Base-by-base conservation (phyloP, 2,113 vertebrate species). In the Chiloscyllium plagiosum region DNA sequence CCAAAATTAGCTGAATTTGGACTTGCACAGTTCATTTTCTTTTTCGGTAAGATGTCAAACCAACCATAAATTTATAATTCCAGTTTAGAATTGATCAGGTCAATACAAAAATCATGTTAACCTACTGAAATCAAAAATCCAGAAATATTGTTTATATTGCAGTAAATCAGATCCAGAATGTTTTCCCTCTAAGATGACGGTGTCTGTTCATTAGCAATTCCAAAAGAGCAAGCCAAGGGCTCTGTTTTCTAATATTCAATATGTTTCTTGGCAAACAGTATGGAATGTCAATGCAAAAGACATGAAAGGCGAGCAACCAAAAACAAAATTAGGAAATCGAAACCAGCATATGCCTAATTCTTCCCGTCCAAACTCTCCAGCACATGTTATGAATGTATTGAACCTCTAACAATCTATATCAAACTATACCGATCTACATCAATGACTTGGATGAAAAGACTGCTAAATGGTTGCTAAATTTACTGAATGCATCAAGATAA, bases 171-270 rank as follows among this genome's bases (percentile, higher is more conserved):
- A 70, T 94, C 37, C 93, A 94, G n/a, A 94, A 94, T 68, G 93
- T 94, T 94, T 94, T 94, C 68, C 42, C 93, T 94, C 66, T 24
- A 70, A 89, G 42, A 94, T 12, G 70, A 47, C 19, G 37, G 65
- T 94, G 93, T 26, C 93, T 94, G 93, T 69, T 94, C 93, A 4
- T 94, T 94, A 70, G 50, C 93, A 94, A 94, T 69, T 94, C 66
- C 66, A 94, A 47, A n/a, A 69, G 93, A 42, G 65, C 20, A 70
- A 70, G 61, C n/a, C 93, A 94, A 70, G 37, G 65, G 15, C 66
- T 24, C 66, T 70, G 66, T 70, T 94, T 94, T 70, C 93, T 26
- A 70, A 94, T 94, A 47, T 47, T 70, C 66, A 94, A 50, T 94
- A 70, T 94, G 93, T 94, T 94, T 94, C 66, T 94, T 94, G 93